These are phyloP conservation scores for Girardia tigrina DNA, from an alignment of 2,888 invertebrate species.

Conservation along the genomic window DNA sequence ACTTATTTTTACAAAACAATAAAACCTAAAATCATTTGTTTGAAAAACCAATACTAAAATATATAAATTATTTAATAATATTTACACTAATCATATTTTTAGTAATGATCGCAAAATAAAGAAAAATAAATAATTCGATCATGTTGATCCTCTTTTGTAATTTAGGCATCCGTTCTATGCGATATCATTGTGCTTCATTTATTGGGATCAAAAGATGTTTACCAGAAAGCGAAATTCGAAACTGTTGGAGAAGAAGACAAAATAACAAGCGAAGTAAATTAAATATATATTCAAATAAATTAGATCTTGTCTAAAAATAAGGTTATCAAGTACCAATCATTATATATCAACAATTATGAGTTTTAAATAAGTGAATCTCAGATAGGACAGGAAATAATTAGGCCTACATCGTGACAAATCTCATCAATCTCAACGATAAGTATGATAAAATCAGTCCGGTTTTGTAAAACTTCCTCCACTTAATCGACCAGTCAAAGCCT, in stretches of 20 bases:
- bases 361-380: background rate
- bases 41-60: no score
- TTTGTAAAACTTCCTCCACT: no score
- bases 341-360: background rate
- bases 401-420: background rate
- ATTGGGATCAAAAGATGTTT: slow-evolving; percentile 45
- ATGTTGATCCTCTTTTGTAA: no score
- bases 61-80: no score
- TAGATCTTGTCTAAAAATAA: background rate
- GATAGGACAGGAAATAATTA: background rate
- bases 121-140: no score
- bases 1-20: no score
- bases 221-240: slow-evolving; percentile 47
- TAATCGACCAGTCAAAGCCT: no score
- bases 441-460: no score
- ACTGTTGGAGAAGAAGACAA: slow-evolving; percentile 2
- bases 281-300: background rate
- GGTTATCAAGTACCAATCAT: background rate
- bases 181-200: slow-evolving; percentile 51
- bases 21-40: no score
- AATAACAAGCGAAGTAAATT: background rate
- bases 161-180: slow-evolving; percentile 51
- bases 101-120: no score
- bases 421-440: background rate
- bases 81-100: no score